A percentile compares a stretch with the other conserved stretches of the same genome.
Conservation (phyloP, 2,888 invertebrate genomes). For the Julus scandinavius region DNA sequence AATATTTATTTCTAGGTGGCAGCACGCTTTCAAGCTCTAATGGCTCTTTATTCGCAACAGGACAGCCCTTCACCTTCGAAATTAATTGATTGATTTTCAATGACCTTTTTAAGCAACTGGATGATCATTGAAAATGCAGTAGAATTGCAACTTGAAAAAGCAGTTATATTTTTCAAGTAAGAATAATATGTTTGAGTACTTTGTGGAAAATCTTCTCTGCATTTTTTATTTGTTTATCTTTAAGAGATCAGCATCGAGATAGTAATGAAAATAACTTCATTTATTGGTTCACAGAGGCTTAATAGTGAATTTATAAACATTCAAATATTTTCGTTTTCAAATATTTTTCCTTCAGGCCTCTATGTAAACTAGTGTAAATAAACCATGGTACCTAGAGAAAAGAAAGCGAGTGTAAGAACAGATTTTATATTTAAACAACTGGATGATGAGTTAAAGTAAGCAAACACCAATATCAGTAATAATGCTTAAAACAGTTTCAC, state of each 20-base stretch:
- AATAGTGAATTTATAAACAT: background rate
- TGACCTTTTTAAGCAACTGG: no score
- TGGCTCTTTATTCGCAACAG: slow-evolving; percentile 42
- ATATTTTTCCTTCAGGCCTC: background rate
- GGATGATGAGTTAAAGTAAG: no score
- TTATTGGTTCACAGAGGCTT: background rate
- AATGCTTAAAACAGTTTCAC: no score
- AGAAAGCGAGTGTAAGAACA: background rate
- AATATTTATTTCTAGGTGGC: background rate
- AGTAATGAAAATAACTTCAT: no score
- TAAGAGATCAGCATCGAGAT: no score
- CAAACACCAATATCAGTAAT: no score
- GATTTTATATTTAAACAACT: background rate
- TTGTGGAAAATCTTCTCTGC: no score
- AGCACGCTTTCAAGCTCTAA: slow-evolving; percentile 42
- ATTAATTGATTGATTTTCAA: background rate
- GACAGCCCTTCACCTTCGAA: background rate
- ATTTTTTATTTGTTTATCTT: no score
- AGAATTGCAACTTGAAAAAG: no score
- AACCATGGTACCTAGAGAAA: slow-evolving; percentile 34
- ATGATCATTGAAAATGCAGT: no score
- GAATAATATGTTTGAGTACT: no score
- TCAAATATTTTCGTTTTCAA: background rate
- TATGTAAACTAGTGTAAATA: background rate
- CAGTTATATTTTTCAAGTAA: no score